Conservation (phyloP, 2,797 vertebrate genomes). For the Triplophysa bombifrons region DNA sequence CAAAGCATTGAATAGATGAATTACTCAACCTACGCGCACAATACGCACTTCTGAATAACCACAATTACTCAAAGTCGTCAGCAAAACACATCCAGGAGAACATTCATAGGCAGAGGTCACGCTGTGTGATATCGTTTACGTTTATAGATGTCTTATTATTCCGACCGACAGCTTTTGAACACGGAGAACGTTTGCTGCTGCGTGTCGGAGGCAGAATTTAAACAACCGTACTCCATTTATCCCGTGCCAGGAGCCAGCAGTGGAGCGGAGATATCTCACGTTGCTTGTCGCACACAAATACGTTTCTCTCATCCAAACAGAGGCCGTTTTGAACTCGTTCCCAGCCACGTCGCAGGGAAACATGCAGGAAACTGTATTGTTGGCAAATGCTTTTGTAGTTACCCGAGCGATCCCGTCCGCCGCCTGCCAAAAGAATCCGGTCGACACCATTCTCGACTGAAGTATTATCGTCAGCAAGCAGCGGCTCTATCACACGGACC, state of each 20-base stretch:
- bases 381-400: constrained; percentile 53
- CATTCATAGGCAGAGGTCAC: constrained; percentile 21
- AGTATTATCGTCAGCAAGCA: constrained; percentile 71
- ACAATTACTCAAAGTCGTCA: constrained; percentile 15
- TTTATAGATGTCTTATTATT: constrained; percentile 17
- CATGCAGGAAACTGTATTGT: constrained; percentile 42
- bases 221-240: constrained; percentile 44
- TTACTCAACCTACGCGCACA: constrained; percentile 17
- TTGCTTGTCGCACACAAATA: constrained; percentile 44
- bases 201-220: constrained; percentile 19
- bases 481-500: constrained; percentile 63
- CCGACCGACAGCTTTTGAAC: constrained; percentile 23
- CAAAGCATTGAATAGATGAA: constrained; percentile 30
- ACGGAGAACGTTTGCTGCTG: constrained; percentile 22
- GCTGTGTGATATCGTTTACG: constrained; percentile 20
- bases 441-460: constrained; percentile 63
- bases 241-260: constrained; percentile 48
- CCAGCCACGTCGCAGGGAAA: constrained; percentile 32
- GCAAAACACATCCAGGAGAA: constrained; percentile 11
- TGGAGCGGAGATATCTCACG: constrained; percentile 46
- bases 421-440: constrained; percentile 67
- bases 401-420: constrained; percentile 60
- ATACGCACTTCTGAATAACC: constrained; percentile 16
- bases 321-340: constrained; percentile 45
- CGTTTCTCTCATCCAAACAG: constrained; percentile 35